Evolutionary conservation across 1,140 invertebrate genomes (phyloP).

Genomic region (Tribolium madens): DNA sequence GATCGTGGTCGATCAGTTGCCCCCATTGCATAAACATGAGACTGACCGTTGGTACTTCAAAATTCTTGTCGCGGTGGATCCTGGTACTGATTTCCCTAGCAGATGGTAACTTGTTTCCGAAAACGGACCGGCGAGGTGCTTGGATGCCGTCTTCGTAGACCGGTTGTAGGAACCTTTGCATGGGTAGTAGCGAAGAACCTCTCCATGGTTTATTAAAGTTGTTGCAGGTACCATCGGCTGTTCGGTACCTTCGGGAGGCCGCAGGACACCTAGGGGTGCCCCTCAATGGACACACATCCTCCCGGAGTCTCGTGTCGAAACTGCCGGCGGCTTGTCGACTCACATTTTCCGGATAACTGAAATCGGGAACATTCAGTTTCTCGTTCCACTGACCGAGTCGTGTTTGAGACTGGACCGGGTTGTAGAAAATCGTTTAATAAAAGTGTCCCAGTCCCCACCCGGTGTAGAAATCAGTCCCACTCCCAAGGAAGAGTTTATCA

Average conservation of each 20-base stretch:
- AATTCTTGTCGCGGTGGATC: conserved; percentile 75
- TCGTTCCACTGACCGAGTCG: conserved; percentile 30
- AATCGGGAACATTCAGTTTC: conserved; percentile 35
- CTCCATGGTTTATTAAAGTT: conserved; percentile 80
- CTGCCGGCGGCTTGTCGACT: conserved; percentile 47
- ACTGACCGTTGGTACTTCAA: conserved; percentile 72
- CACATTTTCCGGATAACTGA: conserved; percentile 56
- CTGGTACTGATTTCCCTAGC: conserved; percentile 74
- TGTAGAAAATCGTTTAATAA: background rate
- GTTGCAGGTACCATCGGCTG: conserved; percentile 89
- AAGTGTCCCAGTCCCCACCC: conserved; percentile 15
- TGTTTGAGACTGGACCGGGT: background rate
- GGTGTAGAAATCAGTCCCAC: conserved; percentile 14
- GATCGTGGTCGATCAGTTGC: conserved; percentile 85
- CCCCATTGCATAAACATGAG: conserved; percentile 91
- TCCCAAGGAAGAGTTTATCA: conserved; percentile 1
- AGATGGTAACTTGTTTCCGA: conserved; percentile 70
- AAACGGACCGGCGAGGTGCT: conserved; percentile 67
- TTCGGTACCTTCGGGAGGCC: conserved; percentile 77
- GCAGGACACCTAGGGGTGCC: conserved; percentile 72
- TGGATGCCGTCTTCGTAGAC: conserved; percentile 83
- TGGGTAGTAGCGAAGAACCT: conserved; percentile 87
- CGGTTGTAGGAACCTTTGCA: conserved; percentile 84
- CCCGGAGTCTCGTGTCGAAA: conserved; percentile 45
- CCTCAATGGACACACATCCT: conserved; percentile 71